Conservation (phyloP, 2,797 vertebrate species). For the Benthosema pterotum region DNA sequence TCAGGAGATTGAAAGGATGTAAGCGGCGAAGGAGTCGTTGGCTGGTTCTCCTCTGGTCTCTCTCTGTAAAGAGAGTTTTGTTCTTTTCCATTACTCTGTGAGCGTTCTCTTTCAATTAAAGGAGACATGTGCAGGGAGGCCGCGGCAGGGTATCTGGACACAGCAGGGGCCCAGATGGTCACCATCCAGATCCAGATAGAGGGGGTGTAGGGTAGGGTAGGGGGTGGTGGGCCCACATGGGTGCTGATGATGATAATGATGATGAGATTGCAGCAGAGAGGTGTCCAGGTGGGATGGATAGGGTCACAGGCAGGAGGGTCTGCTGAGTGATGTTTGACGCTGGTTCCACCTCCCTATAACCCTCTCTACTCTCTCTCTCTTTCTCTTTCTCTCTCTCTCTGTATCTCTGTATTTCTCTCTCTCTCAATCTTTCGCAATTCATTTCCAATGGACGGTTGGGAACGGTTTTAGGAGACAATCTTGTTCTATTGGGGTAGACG, state of each 20-base stretch:
- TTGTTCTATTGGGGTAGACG: too few relatives aligned
- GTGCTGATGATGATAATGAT: constrained; percentile 60
- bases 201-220: too few relatives aligned
- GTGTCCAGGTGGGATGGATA: constrained; percentile 55
- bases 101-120: constrained; percentile 15
- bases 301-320: constrained; percentile 53
- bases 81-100: constrained; percentile 21
- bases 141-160: constrained; percentile 40
- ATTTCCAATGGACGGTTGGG: too few relatives aligned
- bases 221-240: constrained; percentile 35
- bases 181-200: constrained; percentile 52
- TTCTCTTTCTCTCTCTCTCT: neutral
- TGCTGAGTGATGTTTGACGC: constrained; percentile 64
- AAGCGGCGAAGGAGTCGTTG: neutral
- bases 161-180: constrained; percentile 58
- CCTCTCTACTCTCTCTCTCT: constrained; percentile 26
- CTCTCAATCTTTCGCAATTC: neutral
- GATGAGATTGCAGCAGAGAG: constrained; percentile 40
- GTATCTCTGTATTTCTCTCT: neutral
- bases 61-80: constrained; percentile 24
- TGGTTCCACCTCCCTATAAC: neutral
- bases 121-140: constrained; percentile 31
- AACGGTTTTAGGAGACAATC: too few relatives aligned
- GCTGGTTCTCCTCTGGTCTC: constrained; percentile 31
- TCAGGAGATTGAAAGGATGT: too few relatives aligned